Evolutionary conservation across 1,140 invertebrate species (phyloP), one percentile per base, ranked within the genome.

Genomic region (Metopolophium dirhodum): DNA sequence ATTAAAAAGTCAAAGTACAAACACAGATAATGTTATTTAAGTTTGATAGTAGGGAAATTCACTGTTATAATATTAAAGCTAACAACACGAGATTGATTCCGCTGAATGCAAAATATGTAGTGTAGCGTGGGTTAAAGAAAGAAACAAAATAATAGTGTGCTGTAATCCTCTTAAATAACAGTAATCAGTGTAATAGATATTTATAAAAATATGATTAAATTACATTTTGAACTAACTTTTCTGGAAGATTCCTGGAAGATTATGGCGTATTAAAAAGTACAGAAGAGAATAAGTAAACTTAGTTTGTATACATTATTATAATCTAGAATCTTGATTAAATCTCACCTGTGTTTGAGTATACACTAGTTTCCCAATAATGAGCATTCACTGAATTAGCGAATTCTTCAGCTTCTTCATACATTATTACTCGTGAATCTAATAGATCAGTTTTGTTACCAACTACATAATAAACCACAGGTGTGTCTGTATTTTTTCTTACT

Each of bases 381-480:
- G 91, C 91, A 93, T 93, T 86, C 1, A 93, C 82, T 4, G 77
- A 93, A 86, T 85, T 85, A 54, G 91, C 45, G 35, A 93, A 93
- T 85, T 93, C 91, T 93, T 93, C 45, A 51, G 82, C 91, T 85
- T 93, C 91, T 41, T 93, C 82, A 93, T 35, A 86, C 68, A 68
- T 86, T 41, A 93, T 26, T 41, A 7, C 30, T 9, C 91, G 85
- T 30, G 91, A 22, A 85, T 85, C 47, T 41, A 54, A 8, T 47
- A 93, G 45, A 86, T 93, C 91, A 30, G 82, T 85, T 93, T 93
- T 93, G 49, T 93, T 93, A 37, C 91, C 91, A 41, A 93, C 91
- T 41, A 93, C 91, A 93, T 93, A 93, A 93, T 93, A 93, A 22
- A 93, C 37, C 2, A 93, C 49, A 51, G 91, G 91, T n/a, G 91